Evolutionary conservation across 2,113 vertebrate genomes (phyloP).

Genomic region (Calidris pugnax): DNA sequence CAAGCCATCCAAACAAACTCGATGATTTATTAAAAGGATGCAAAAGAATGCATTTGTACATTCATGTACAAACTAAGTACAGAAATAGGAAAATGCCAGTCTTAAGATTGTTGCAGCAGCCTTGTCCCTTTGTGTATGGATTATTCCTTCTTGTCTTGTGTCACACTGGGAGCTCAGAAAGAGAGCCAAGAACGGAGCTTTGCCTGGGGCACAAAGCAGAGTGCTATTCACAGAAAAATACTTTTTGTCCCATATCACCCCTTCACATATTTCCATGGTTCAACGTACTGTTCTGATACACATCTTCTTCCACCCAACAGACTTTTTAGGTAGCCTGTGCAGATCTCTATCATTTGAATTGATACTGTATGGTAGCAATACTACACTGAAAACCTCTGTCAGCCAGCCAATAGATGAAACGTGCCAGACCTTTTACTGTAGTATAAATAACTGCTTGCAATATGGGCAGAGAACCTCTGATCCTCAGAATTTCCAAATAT

Average conservation of each 20-base stretch:
- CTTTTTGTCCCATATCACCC: not conserved
- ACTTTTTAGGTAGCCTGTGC: not conserved
- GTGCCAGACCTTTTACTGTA: not conserved
- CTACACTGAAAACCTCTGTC: not conserved
- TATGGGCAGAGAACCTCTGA: not conserved
- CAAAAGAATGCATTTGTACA: not conserved
- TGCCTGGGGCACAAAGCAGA: not conserved
- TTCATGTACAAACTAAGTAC: not conserved
- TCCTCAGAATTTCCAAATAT: not conserved
- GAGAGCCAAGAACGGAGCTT: not conserved
- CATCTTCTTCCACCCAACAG: not conserved
- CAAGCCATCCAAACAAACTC: not conserved
- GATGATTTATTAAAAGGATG: not conserved
- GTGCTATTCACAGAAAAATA: not conserved
- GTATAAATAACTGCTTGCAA: not conserved
- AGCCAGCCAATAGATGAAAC: not conserved
- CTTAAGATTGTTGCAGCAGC: not conserved
- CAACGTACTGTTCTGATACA: not conserved
- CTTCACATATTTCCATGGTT: not conserved
- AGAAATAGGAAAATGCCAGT: not conserved
- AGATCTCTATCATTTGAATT: not conserved
- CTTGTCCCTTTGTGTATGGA: not conserved
- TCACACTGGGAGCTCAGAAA: not conserved
- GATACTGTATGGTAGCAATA: not conserved
- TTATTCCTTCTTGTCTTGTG: not conserved